Evolutionary conservation across 2,888 invertebrate genomes (phyloP).

Genomic region (Theodoxus fluviatilis): DNA sequence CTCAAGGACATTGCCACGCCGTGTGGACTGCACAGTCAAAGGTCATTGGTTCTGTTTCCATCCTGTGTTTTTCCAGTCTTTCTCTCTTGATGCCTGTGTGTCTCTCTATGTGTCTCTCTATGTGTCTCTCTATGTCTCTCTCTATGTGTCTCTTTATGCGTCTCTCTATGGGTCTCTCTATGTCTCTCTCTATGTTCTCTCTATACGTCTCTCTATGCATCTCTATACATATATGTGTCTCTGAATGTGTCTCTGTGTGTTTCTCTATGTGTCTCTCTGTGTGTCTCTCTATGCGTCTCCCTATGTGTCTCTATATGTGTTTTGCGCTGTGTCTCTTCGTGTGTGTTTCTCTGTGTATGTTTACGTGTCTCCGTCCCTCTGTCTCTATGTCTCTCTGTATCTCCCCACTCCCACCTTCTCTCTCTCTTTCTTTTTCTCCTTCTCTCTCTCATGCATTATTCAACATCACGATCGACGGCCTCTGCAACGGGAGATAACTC

Average conservation of each 20-base stretch:
- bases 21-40: no score
- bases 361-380: background rate
- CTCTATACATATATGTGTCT: background rate
- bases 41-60: no score
- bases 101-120: conserved; percentile 8
- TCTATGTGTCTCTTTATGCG: background rate
- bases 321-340: background rate
- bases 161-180: background rate
- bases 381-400: background rate
- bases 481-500: no score
- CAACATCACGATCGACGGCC: no score
- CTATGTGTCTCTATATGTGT: background rate
- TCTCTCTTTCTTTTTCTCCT: background rate
- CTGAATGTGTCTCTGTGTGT: background rate
- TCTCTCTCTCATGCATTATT: conserved; percentile 21
- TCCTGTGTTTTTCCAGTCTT: no score
- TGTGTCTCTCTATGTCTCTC: background rate
- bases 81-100: background rate
- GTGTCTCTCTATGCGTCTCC: background rate
- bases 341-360: background rate
- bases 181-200: background rate
- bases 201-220: background rate
- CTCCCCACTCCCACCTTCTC: background rate
- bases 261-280: conserved; percentile 10
- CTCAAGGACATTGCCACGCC: no score